phyloP scores from a whole-genome alignment of 2,888 invertebrate genomes.

The Kryphioiulus occultus region DNA sequence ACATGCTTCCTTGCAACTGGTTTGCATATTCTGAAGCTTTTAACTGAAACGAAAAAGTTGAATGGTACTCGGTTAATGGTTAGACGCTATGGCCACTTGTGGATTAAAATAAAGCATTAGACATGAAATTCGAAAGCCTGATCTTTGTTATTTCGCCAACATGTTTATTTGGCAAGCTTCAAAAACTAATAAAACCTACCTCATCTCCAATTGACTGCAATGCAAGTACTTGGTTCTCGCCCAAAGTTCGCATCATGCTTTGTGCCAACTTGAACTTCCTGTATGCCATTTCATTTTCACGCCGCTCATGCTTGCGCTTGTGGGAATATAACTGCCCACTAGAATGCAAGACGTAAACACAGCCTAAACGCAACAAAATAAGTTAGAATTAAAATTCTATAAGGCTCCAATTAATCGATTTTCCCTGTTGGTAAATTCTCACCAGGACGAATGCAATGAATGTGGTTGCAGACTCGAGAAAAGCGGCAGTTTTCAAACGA shows the following conservation, averaged over 20 bases:
- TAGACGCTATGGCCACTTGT: no score
- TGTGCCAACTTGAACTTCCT: conserved; percentile 74
- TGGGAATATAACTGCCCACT: conserved; percentile 97
- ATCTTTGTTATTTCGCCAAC: background rate
- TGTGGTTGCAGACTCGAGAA: conserved; percentile 95
- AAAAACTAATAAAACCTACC: conserved; percentile 48
- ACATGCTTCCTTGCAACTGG: conserved; percentile 41
- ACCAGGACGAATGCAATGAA: conserved; percentile 87
- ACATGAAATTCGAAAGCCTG: background rate
- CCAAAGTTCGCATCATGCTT: conserved; percentile 65
- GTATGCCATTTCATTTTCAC: conserved; percentile 88
- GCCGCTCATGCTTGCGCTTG: conserved; percentile 95
- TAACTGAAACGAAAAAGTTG: conserved; percentile 43
- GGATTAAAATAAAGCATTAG: background rate
- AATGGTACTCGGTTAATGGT: no score
- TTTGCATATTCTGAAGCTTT: conserved; percentile 45
- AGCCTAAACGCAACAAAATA: conserved; percentile 66
- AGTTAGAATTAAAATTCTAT: conserved; percentile 44
- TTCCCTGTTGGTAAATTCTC: no score
- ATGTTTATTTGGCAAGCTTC: background rate
- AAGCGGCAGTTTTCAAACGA: conserved; percentile 91
- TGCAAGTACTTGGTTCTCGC: conserved; percentile 52
- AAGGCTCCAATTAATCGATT: no score
- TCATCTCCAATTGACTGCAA: conserved; percentile 52
- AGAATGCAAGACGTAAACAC: conserved; percentile 95